Percentiles rank a stretch among this genome's conserved stretches.
These are phyloP conservation scores for Tipula helvola DNA, from an alignment of 2,888 invertebrate species.

Conservation along the genomic window DNA sequence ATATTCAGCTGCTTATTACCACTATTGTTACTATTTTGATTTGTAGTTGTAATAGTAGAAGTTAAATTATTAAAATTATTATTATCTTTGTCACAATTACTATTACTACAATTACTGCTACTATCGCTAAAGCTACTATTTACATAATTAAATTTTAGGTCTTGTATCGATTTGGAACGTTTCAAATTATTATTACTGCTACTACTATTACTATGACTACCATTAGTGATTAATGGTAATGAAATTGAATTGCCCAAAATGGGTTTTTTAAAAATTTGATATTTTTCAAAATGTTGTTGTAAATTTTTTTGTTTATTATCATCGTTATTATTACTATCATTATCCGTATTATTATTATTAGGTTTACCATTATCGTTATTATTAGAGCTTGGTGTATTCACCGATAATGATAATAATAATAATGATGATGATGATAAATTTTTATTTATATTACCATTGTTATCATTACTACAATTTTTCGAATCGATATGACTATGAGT, in stretches of 20 bases:
- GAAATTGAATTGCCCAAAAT: slow-evolving; percentile 6
- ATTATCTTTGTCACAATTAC: slow-evolving; percentile 10
- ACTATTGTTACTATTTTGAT: slow-evolving; percentile 14
- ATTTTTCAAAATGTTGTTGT: neutral
- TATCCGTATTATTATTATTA: slow-evolving; percentile 20
- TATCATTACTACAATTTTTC: slow-evolving; percentile 12
- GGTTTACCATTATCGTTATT: slow-evolving; percentile 18
- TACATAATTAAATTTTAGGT: neutral
- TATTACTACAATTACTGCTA: slow-evolving; percentile 13
- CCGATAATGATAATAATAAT: slow-evolving; percentile 10
- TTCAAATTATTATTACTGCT: neutral
- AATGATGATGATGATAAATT: slow-evolving; percentile 11
- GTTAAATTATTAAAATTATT: slow-evolving; percentile 8
- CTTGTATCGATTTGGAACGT: neutral
- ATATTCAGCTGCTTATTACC: neutral
- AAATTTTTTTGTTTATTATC: slow-evolving; percentile 4
- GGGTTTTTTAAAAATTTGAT: slow-evolving; percentile 13
- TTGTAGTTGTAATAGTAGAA: neutral
- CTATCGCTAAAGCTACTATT: neutral
- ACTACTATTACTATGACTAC: neutral
- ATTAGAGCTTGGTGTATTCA: slow-evolving; percentile 12
- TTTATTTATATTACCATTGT: slow-evolving; percentile 11
- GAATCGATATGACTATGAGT: slow-evolving; percentile 10
- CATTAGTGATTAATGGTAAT: neutral
- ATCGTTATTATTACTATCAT: slow-evolving; percentile 19